Base-by-base conservation (phyloP, 2,113 vertebrate genomes). In the Thoracochromis brauschi region DNA sequence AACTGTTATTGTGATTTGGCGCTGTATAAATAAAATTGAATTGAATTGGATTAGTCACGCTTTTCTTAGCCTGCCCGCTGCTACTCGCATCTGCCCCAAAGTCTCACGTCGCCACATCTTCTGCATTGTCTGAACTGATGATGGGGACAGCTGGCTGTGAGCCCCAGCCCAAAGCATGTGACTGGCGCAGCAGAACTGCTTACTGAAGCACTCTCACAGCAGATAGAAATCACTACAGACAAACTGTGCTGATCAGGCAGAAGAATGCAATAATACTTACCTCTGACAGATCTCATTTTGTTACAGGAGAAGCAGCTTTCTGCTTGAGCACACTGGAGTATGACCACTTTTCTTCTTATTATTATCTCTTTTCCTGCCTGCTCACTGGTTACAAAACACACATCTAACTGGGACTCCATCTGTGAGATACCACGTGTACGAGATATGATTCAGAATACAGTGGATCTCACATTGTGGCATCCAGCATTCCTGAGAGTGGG, bases 101-200 rank as follows among this genome's bases (percentile, higher is more conserved):
- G 84, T 86, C 92, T 93, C 87, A 91, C 79, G 58, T 91, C 57
- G 3, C 26, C 80, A 88, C 86, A 14, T 85, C 51, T 54, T 82
- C 83, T 91, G 87, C 88, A 87, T 87, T 88, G 81, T 86, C 51
- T 90, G 90, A 89, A 94, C 71, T 88, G 90, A 93, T 93, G 91
- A 86, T 86, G 65, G 89, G 86, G 91, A 91, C 92, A 90, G 87
- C 85, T 92, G 91, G 84, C 86, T 86, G 87, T 55, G 83, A 89
- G 89, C 89, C 87, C 51, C 91, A 75, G 87, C 88, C 19, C 51
- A 16, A 78, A 92, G 87, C 91, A 88, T 91, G 94, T 92, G 91
- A 95, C 92, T 93, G 81, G 93, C 6, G 33, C 92, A 88, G 84
- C 86, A 92, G 90, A 95, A 94, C 65, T 94, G 94, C 94, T 95